phyloP scores from a whole-genome alignment of 92 coral and sea anemone genomes.

The Actinostola sp. region DNA sequence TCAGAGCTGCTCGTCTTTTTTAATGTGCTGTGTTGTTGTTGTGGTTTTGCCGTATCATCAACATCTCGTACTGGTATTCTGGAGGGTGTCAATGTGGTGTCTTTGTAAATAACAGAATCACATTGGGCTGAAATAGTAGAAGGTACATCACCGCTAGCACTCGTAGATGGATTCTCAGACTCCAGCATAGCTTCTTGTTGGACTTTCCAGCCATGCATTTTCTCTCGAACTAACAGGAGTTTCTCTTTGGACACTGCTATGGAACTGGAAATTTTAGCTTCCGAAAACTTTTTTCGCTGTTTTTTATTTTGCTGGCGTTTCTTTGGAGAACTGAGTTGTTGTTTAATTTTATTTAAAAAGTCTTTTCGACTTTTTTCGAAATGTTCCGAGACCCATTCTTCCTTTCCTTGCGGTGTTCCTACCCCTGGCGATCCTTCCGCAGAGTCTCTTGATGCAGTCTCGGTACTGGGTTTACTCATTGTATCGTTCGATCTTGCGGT shows the following conservation, averaged over 20 bases:
- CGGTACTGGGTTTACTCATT: too few species aligned
- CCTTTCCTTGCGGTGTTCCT: neutral
- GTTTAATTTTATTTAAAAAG: slow-evolving; percentile 49
- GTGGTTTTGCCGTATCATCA: neutral
- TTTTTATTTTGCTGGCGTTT: slow-evolving; percentile 47
- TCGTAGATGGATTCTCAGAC: neutral
- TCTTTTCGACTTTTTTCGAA: slow-evolving; percentile 45
- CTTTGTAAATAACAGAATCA: slow-evolving; percentile 7
- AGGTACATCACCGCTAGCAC: neutral
- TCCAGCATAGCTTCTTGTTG: slow-evolving; percentile 17
- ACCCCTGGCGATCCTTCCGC: too few species aligned
- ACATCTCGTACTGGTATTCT: slow-evolving; percentile 33
- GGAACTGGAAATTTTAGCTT: slow-evolving; percentile 62
- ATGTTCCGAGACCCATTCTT: slow-evolving; percentile 5
- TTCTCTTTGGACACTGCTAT: slow-evolving; percentile 68
- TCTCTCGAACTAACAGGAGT: slow-evolving; percentile 67
- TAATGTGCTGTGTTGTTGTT: neutral
- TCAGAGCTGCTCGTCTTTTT: neutral
- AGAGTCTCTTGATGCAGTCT: too few species aligned
- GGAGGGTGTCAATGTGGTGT: slow-evolving; percentile 27
- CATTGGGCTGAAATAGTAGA: neutral
- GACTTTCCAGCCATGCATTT: slow-evolving; percentile 69
- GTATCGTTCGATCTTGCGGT: neutral
- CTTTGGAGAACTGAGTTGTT: slow-evolving; percentile 48
- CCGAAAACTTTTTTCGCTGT: slow-evolving; percentile 61